Percentiles rank a stretch among this genome's conserved stretches.
phyloP scores from a whole-genome alignment of 1,140 invertebrate species.

The Neodiprion lecontei region DNA sequence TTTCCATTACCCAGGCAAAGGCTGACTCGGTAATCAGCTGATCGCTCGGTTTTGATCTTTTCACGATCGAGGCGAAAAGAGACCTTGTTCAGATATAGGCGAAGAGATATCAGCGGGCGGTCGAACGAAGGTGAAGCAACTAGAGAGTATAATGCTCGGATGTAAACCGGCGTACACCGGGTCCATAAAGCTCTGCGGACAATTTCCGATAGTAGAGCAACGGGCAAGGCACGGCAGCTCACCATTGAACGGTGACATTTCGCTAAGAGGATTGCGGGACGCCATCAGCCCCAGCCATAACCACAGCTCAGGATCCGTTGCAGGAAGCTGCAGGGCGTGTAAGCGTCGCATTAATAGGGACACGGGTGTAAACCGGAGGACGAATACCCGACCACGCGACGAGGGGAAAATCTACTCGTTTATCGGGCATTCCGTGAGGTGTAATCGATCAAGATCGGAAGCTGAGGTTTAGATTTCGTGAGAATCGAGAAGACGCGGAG shows the following conservation, averaged over 20 bases:
- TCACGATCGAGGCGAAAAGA: too few relatives aligned
- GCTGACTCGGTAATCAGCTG: too few relatives aligned
- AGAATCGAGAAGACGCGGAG: background rate
- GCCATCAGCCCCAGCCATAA: constrained; percentile 32
- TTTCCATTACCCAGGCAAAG: too few relatives aligned
- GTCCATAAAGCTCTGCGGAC: constrained; percentile 24
- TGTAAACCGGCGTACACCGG: background rate
- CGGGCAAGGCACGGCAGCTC: background rate
- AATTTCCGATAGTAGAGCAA: constrained; percentile 29
- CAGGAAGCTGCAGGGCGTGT: constrained; percentile 7
- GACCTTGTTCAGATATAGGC: too few relatives aligned
- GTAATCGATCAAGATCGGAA: constrained; percentile 24
- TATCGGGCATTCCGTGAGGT: constrained; percentile 25
- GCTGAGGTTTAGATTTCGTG: background rate
- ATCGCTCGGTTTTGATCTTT: too few relatives aligned
- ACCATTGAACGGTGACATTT: constrained; percentile 32
- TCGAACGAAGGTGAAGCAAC: too few relatives aligned
- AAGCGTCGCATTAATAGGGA: constrained; percentile 30
- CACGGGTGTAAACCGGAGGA: background rate
- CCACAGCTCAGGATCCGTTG: constrained; percentile 10
- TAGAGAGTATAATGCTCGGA: too few relatives aligned
- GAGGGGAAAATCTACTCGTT: background rate
- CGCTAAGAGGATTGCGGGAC: constrained; percentile 36
- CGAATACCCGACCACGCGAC: background rate
- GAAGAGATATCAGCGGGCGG: too few relatives aligned